Base-by-base conservation (phyloP, 2,113 vertebrate species). In the Psammodynastes pulverulentus region DNA sequence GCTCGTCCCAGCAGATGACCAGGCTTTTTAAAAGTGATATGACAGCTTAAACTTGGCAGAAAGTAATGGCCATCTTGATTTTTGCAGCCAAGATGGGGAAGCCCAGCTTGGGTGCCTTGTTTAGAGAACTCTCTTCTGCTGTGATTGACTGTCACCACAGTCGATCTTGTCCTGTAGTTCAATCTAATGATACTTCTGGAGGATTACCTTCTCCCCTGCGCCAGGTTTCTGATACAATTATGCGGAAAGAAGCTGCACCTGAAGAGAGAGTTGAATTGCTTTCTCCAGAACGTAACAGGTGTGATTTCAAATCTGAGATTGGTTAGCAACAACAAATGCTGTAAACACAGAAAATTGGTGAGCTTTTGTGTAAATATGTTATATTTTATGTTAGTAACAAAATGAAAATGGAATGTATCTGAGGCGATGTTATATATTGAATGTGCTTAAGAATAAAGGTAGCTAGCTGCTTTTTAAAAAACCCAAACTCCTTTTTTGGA, bases 361-460 rank as follows among this genome's bases (percentile, higher is more conserved):
- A 19, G 21, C 21, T 58, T 3, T 58, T 51, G 29, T 89, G n/a
- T 92, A 58, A 85, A 58, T 51, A 34, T 62, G 39, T 34, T 56
- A 17, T 86, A 46, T 86, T 86, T 29, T 62, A 39, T 58, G 45
- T 51, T 84, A 53, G 72, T 92, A 89, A 89, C 7, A 79, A 7
- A 39, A 15, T 89, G 45, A 85, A 89, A 62, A 89, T 23, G 23
- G 45, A 43, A 39, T 19, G 39, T 87, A n/a, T 9, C 15, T 49
- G 53, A 43, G 34, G 45, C 43, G 29, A 51, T 58, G 5, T 92
- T 53, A 89, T 89, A 84, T 86, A 62, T 86, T 79, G 62, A 86
- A 46, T 89, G 51, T 92, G 45, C 26, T 43, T 43, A 92, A 85
- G 45, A 89, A 89, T 92, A 92, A 92, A 89, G 45, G 5, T 34